Base-by-base conservation (phyloP, 2,797 vertebrate species). In the Pipistrellus kuhlii region DNA sequence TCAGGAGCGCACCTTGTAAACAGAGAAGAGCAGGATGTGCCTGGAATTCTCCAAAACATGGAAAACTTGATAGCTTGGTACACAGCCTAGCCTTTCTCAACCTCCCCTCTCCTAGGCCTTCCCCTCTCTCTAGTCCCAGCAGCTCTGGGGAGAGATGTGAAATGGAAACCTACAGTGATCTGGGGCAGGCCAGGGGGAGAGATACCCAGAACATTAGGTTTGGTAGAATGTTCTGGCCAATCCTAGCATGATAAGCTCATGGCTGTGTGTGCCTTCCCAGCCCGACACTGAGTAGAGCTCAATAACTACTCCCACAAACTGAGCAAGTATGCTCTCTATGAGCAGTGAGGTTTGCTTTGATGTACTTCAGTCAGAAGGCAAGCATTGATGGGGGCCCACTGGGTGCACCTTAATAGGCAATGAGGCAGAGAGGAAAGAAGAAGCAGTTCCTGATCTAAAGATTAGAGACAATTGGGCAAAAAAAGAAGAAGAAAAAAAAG, bases 1-100 rank as follows among this genome's bases (percentile, higher is more conserved):
- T 38, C 75, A 90, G 41, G 25, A 90, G 57, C 86, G 71, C 72
- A 93, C 95, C 96, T 90, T 92, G 90, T 97, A 86, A 86, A 94
- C 92, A 25, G 27, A 21, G 55, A 75, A 88, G 80, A 85, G 32
- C 57, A 69, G 18, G 41, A 35, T 71, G 12, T 89, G 80, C 57
- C 81, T 21, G 35, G 87, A 83, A 95, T 88, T 91, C 25, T 64
- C 32, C 59, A 89, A 85, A 75, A 91, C 71, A 91, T 85, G 23
- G 85, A 73, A 91, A 23, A 9, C 44, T 53, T 46, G 32, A n/a
- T n/a, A 32, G 68, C 57, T 15, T 57, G 15, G 35, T 23, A 41
- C 5, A 3, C 83, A 48, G 7, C 7, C 2, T 64, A 13, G 14
- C 38, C 12, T 75, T 87, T 80, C 8, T 30, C 7, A 32, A 80